These are phyloP conservation scores for Drosophila navojoa DNA, from an alignment of 1,140 invertebrate species.

Conservation along the genomic window DNA sequence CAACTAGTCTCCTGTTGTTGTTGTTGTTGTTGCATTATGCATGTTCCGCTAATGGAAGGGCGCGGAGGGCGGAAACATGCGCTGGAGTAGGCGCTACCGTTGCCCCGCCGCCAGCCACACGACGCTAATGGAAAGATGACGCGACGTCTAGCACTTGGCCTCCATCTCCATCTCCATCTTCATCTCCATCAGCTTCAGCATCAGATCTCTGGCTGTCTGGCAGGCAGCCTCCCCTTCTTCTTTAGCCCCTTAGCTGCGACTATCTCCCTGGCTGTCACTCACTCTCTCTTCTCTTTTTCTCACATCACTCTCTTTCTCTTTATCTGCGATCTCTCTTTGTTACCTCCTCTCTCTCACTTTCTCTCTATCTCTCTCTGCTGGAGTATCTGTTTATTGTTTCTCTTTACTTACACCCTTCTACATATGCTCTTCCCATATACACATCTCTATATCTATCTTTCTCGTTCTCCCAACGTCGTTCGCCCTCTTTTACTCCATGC, in stretches of 20 bases:
- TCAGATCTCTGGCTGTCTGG: no score
- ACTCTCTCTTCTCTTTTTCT: neutral
- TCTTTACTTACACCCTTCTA: no score
- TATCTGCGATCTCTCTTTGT: no score
- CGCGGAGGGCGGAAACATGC: constrained; percentile 50
- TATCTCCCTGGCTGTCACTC: neutral
- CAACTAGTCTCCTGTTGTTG: constrained; percentile 8
- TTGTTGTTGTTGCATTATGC: constrained; percentile 28
- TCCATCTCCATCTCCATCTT: constrained; percentile 12
- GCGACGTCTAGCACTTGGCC: constrained; percentile 32
- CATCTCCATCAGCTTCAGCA: constrained; percentile 18
- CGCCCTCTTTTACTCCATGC: no score
- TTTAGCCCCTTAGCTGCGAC: neutral
- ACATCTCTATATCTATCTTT: no score
- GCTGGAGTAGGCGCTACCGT: constrained; percentile 38
- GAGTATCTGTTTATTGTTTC: no score
- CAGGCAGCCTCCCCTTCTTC: neutral
- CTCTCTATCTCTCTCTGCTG: no score
- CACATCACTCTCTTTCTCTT: neutral
- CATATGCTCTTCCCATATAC: no score
- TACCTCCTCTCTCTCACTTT: no score
- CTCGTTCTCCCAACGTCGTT: no score
- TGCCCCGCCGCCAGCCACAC: constrained; percentile 56
- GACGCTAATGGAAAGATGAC: constrained; percentile 74
- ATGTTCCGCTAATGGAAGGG: constrained; percentile 74